Evolutionary conservation across 1,140 invertebrate genomes (phyloP), one percentile per base, ranked within the genome.

Genomic region (Ericerus pela): DNA sequence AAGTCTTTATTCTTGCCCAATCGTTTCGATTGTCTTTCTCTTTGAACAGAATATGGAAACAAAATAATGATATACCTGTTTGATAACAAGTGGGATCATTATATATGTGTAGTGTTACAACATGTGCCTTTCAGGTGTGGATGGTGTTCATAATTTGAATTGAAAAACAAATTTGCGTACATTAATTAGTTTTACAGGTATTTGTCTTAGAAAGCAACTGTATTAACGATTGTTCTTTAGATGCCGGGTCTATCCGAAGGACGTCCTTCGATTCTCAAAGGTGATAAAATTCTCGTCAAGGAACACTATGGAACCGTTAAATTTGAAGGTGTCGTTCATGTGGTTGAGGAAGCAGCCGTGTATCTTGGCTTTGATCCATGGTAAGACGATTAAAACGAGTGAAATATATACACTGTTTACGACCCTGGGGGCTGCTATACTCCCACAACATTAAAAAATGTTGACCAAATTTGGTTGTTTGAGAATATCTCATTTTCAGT

Each of bases 201-300:
- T 33, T 10, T n/a, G n/a, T n/a, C n/a, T 33, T n/a, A 33, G n/a
- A 8, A n/a, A 10, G 31, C 31, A 33, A 33, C 26, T 16, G 3
- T 47, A 24, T 22, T 22, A 47, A 47, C 16, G 26, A 47, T 20
- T 10, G 4, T 22, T 47, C 11, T 22, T 5, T 2, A 55, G 54
- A 16, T 55, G 5, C 54, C 54, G 8, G 54, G 54, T 5, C 24
- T 55, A 41, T 20, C 36, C 2, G 54, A 55, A 29, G 36, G 36
- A 18, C 36, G 54, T 3, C 54, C 54, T 2, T 41, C 36, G 8
- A 6, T 55, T 6, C n/a, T 55, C 2, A 36, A 29, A 29, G 41
- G 41, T 16, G 54, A 55, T 28, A 29, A 8, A n/a, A 16, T 55
- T 30, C 43, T 2, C 16, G 33, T 16, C 18, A 14, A 22, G 38